Evolutionary conservation across 2,113 vertebrate genomes (phyloP).

Genomic region (Mus pahari): DNA sequence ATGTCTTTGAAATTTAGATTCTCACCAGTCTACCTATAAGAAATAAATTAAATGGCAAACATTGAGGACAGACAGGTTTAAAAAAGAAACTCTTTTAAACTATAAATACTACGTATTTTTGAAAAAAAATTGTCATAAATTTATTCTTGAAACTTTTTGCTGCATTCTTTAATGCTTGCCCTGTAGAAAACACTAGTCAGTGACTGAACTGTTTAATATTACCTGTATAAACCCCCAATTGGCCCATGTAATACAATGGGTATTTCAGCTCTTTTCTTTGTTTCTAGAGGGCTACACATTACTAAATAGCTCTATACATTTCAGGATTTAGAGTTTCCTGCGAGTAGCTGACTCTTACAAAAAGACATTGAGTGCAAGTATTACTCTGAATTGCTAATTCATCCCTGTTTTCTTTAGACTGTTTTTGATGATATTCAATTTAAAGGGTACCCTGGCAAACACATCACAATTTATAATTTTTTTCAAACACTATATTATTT

Average conservation of each 20-base stretch:
- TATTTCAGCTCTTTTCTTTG: slow-evolving; percentile 66
- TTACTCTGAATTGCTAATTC: slow-evolving; percentile 79
- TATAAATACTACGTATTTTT: not conserved
- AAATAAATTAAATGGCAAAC: slow-evolving; percentile 46
- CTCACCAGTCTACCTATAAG: not conserved
- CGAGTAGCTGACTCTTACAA: slow-evolving; percentile 75
- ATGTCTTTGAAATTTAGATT: slow-evolving; percentile 62
- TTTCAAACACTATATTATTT: slow-evolving; percentile 24
- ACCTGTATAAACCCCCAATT: slow-evolving; percentile 66
- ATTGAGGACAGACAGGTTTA: not conserved
- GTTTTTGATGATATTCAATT: slow-evolving; percentile 76
- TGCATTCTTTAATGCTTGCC: not conserved
- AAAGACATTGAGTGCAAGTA: slow-evolving; percentile 76
- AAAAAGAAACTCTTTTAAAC: not conserved
- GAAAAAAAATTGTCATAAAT: not conserved
- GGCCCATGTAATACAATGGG: slow-evolving; percentile 45
- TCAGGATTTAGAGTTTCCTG: slow-evolving; percentile 82
- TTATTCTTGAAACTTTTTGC: slow-evolving; percentile 19
- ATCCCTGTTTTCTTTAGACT: slow-evolving; percentile 67
- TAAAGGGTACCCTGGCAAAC: slow-evolving; percentile 45
- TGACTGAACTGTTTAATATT: slow-evolving; percentile 61
- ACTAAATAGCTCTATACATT: slow-evolving; percentile 83
- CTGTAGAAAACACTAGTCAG: slow-evolving; percentile 35
- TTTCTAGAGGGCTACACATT: slow-evolving; percentile 56
- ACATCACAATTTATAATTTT: slow-evolving; percentile 58